These are phyloP conservation scores for Agrochola litura DNA, from an alignment of 2,888 invertebrate species.

Conservation along the genomic window DNA sequence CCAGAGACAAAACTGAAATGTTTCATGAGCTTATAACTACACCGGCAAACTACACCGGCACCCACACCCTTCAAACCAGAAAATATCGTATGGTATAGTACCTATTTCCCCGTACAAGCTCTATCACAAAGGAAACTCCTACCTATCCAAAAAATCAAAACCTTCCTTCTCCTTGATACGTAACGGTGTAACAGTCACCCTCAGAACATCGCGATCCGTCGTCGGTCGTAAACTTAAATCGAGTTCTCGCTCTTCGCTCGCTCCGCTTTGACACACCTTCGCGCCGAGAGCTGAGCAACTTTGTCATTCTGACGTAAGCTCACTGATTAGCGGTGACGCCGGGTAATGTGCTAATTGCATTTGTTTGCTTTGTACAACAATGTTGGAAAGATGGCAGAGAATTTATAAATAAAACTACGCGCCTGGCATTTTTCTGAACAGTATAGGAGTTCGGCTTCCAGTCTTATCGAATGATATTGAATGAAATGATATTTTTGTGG, in stretches of 20 bases:
- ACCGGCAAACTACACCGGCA: neutral
- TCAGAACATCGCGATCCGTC: constrained; percentile 13
- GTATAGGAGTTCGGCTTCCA: neutral
- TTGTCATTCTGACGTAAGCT: constrained; percentile 38
- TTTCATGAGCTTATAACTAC: neutral
- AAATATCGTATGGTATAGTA: neutral
- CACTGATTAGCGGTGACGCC: constrained; percentile 53
- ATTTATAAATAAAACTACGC: neutral
- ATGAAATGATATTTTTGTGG: neutral
- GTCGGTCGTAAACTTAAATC: constrained; percentile 64
- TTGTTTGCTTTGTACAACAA: constrained; percentile 30
- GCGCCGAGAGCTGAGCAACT: constrained; percentile 38
- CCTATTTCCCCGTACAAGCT: neutral
- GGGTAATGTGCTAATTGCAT: constrained; percentile 43
- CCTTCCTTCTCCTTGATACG: neutral
- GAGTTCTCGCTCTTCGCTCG: constrained; percentile 60
- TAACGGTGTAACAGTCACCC: constrained; percentile 28
- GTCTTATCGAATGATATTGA: neutral
- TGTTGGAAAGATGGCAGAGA: neutral
- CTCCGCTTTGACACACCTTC: constrained; percentile 53
- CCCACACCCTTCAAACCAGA: neutral
- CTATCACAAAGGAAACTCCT: neutral
- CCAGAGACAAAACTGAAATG: neutral
- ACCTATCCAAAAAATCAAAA: neutral
- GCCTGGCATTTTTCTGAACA: neutral